phyloP scores from a whole-genome alignment of 2,888 invertebrate species.

The Alviniconcha strummeri region DNA sequence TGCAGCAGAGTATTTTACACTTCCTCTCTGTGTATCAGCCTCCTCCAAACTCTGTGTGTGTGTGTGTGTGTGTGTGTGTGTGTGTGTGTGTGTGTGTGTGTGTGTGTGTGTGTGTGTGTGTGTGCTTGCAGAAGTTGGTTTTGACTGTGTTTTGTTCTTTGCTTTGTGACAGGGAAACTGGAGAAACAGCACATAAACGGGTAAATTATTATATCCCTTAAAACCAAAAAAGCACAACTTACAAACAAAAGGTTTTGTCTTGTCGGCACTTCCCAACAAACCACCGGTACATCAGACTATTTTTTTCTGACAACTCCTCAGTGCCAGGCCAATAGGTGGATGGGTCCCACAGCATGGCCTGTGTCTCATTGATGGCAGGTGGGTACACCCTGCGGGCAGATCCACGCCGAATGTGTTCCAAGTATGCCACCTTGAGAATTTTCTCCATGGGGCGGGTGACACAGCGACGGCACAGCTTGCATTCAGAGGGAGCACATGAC shows the following conservation, averaged over 20 bases:
- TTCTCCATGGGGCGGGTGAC: conserved; percentile 78
- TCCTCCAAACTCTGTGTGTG: neutral
- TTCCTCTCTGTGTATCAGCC: too few species aligned
- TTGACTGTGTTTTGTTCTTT: too few species aligned
- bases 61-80: too few species aligned
- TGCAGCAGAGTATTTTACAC: too few species aligned
- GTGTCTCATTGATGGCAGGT: conserved; percentile 72
- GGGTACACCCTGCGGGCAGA: conserved; percentile 90
- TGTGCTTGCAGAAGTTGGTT: too few species aligned
- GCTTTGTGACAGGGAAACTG: neutral
- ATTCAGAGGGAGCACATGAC: conserved; percentile 78
- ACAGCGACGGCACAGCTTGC: conserved; percentile 88
- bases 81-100: too few species aligned
- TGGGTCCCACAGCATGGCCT: conserved; percentile 42
- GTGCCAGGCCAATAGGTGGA: conserved; percentile 52
- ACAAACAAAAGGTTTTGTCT: conserved; percentile 86
- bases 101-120: too few species aligned
- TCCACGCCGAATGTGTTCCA: conserved; percentile 87
- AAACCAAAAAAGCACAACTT: neutral
- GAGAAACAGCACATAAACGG: neutral
- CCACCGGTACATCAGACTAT: conserved; percentile 88
- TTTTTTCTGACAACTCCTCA: conserved; percentile 78
- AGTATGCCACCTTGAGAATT: conserved; percentile 82
- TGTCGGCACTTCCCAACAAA: conserved; percentile 90
- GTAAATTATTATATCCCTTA: neutral